Base-by-base conservation (phyloP, 2,113 vertebrate genomes). In the Atherinomorus stipes region DNA sequence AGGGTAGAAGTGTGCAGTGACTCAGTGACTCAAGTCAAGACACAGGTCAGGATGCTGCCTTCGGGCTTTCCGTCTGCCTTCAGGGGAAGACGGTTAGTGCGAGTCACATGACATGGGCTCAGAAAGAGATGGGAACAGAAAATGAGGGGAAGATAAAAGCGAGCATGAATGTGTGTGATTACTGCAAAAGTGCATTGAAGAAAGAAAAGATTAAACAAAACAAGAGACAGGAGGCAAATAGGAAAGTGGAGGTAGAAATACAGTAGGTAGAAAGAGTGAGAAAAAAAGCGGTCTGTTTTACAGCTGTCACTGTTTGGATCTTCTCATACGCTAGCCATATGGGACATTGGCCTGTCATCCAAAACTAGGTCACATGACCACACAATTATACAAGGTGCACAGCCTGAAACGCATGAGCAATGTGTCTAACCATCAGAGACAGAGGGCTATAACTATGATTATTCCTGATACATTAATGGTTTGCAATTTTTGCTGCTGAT, bases 341-440 rank as follows among this genome's bases (percentile, higher is more conserved):
- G 90, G 87, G 78, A 80, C 62, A 67, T 68, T 28, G 53, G 76
- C 64, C 68, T 81, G 78, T 76, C 77, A 81, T 82, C 80, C 75
- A 87, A 90, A 90, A 90, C 78, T 83, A 77, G 84, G 87, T 83
- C 85, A 85, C 78, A 73, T 90, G 87, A 92, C 83, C 73, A 38
- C 56, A 82, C 82, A 82, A 76, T 85, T 85, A 88, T 86, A 85
- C 64, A 75, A 74, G 40, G 71, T 84, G 52, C 49, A 12, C 31
- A 62, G 50, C 31, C 57, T 69, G 61, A 66, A 70, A 77, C 64
- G 47, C 26, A 80, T 51, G 59, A 40, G 34, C 44, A 10, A 73
- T 12, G 9, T 15, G 69, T 52, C 25, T 59, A 59, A 64, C 31
- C 0, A 18, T 37, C 13, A 61, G 12, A 80, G 12, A 44, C 21